Percentiles rank a stretch among this genome's conserved stretches.
Conservation (phyloP, 1,140 invertebrate genomes). For the Zeugodacus cucurbitae region DNA sequence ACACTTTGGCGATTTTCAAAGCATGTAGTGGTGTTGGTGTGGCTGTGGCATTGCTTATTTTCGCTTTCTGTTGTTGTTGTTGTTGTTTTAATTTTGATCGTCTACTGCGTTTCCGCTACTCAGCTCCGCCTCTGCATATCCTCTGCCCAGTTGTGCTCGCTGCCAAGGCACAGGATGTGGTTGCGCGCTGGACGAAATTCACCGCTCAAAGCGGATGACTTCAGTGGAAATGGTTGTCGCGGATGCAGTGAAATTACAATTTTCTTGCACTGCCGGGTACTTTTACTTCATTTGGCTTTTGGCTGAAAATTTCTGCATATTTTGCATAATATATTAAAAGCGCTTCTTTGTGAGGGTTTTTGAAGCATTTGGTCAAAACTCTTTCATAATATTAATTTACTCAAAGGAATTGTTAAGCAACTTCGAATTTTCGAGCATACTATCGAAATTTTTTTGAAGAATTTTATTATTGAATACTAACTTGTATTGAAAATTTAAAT, state of each 20-base stretch:
- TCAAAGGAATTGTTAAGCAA: no score
- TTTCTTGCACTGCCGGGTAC: background rate
- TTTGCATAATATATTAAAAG: background rate
- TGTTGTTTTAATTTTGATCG: background rate
- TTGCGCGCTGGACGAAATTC: background rate
- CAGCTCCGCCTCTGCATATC: background rate
- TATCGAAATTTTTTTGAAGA: no score
- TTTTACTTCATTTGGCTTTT: background rate
- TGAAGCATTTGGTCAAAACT: no score
- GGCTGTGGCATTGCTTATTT: background rate
- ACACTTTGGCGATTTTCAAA: background rate
- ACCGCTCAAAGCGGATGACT: background rate
- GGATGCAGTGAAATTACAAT: background rate
- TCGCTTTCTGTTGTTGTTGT: background rate
- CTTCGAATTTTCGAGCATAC: no score
- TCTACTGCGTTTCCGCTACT: background rate
- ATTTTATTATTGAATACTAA: no score
- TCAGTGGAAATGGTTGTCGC: background rate
- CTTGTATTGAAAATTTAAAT: no score
- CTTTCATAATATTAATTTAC: no score
- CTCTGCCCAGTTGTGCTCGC: background rate
- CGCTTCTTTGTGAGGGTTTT: background rate
- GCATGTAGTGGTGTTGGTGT: background rate
- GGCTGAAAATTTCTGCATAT: background rate
- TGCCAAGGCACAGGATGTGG: conserved; percentile 3